Base-by-base conservation (phyloP, 2,113 vertebrate species). In the Cynopterus brachyotis region DNA sequence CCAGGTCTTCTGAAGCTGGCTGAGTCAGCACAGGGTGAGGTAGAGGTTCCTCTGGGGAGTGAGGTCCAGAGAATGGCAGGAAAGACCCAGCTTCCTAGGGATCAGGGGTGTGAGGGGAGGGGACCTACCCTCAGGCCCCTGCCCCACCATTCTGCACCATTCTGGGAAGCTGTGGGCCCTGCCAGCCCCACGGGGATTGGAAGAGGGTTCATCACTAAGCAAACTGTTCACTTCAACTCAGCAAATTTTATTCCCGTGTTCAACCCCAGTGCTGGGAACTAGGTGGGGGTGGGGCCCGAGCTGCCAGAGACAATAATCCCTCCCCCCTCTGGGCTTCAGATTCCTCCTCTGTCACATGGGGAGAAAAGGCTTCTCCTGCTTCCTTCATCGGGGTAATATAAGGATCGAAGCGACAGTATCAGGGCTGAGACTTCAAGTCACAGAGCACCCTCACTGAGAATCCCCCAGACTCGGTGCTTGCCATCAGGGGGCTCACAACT, bases 161-260 rank as follows among this genome's bases (percentile, higher is more conserved):
- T 35, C 37, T 62, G 35, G 66, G 53, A 76, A 11, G 32, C 35
- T 70, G 64, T 35, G 37, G 45, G 16, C 50, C 22, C 40, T 5
- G 47, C 30, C 20, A 12, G 22, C 22, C 72, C 37, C 24, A 3
- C 26, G 4, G 47, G 40, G 37, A 2, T 8, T 28, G 9, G 40
- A 59, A 85, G 69, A 82, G 62, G 67, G 16, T 85, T 84, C 24
- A 12, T 89, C 53, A 81, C 6, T 2, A 59, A 69, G 37, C 81
- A 80, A 45, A 67, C 6, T 0, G 1, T 37, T 60, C 3, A 8
- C n/a, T 55, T 93, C 32, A 37, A 24, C 24, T 55, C 32, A 24
- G 26, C n/a, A 28, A 28, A 6, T 50, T 96, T 95, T 95, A 97
- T 96, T 91, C n/a, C 80, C 5, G 8, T 13, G 37, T 28, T 80